Conservation (phyloP, 2,888 invertebrate genomes). For the Drosophila suboccidentalis region DNA sequence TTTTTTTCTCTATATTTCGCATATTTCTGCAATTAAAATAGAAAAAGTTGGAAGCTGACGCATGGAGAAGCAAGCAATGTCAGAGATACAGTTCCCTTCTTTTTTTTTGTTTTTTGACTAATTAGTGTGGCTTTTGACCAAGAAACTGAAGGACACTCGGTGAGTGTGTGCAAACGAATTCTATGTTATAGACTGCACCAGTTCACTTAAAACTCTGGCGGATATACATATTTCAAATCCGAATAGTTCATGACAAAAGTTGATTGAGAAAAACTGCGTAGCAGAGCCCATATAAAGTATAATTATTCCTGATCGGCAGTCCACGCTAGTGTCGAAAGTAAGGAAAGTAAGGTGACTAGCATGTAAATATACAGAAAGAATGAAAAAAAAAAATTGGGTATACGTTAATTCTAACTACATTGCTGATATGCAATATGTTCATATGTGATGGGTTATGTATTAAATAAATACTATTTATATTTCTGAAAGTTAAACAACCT, state of each 20-base stretch:
- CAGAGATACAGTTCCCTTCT: conserved; percentile 7
- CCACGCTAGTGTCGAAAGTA: no score
- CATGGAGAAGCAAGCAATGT: conserved; percentile 11
- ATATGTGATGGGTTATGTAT: no score
- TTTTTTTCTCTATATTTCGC: conserved; percentile 27
- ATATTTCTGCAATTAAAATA: conserved; percentile 60
- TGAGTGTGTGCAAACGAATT: conserved; percentile 5
- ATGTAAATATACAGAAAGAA: no score
- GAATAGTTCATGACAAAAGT: background rate
- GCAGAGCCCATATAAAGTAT: no score
- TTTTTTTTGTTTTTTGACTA: conserved; percentile 8
- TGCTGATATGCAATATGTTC: no score
- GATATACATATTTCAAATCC: background rate
- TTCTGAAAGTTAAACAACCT: background rate
- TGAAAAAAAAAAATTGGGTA: no score
- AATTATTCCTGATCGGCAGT: no score
- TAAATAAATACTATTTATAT: background rate
- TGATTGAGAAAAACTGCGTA: no score
- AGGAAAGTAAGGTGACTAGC: no score
- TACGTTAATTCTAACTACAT: no score
- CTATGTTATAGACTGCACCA: background rate
- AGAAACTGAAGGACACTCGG: conserved; percentile 22
- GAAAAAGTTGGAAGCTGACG: conserved; percentile 35
- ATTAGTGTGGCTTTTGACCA: conserved; percentile 19
- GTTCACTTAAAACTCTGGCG: background rate